These are phyloP conservation scores for Triops cancriformis DNA, from an alignment of 1,140 invertebrate species.

Conservation along the genomic window DNA sequence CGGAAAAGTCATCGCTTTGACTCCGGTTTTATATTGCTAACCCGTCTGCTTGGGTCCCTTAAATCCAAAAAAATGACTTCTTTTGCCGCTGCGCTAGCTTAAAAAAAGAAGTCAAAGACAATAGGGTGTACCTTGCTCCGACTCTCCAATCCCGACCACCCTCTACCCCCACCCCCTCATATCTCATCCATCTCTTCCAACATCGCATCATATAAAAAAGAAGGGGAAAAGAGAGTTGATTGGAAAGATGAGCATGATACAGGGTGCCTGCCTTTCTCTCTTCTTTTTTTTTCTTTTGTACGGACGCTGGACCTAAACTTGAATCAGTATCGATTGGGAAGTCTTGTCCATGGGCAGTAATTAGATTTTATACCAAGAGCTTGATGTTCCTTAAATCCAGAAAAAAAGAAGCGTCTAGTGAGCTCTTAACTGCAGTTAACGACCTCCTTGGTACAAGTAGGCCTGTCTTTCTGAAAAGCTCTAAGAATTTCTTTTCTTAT, in stretches of 20 bases:
- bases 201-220: not conserved
- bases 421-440: too few species aligned
- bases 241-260: constrained; percentile 13
- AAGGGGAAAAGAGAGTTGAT: not conserved
- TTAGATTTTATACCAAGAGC: not conserved
- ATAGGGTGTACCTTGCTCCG: not conserved
- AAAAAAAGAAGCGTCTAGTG: too few species aligned
- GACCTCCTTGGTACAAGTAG: too few species aligned
- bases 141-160: not conserved
- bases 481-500: too few species aligned
- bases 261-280: not conserved
- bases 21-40: not conserved
- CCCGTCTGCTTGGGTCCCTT: not conserved
- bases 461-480: too few species aligned
- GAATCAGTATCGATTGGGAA: not conserved
- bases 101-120: not conserved
- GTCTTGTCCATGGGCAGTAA: not conserved
- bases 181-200: constrained; percentile 1
- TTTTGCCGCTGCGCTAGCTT: not conserved
- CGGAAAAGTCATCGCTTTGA: not conserved
- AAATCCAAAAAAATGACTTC: not conserved
- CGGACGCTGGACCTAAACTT: not conserved
- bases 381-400: not conserved
- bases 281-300: too few species aligned
- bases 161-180: not conserved